Conservation (phyloP, 1,140 invertebrate species). For the Trissolcus basalis region DNA sequence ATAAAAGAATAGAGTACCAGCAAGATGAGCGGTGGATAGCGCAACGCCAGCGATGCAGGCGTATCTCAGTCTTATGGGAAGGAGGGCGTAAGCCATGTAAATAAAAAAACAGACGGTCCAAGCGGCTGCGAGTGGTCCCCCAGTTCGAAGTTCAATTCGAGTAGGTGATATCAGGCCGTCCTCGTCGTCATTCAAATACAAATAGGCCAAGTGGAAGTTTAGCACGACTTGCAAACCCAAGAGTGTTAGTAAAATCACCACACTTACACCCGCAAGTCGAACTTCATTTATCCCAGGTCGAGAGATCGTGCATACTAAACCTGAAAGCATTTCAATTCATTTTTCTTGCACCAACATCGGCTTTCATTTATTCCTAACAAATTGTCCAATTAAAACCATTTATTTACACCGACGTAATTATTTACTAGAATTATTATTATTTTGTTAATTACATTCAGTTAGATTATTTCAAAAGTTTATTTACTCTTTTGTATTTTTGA, state of each 20-base stretch:
- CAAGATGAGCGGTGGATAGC: constrained; percentile 82
- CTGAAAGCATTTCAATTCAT: constrained; percentile 73
- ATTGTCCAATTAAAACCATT: too few species aligned
- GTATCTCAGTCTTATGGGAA: constrained; percentile 88
- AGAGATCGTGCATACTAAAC: constrained; percentile 84
- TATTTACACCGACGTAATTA: too few species aligned
- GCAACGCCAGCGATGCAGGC: constrained; percentile 84
- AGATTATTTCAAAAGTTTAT: too few species aligned
- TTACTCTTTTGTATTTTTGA: too few species aligned
- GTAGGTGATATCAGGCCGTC: constrained; percentile 37
- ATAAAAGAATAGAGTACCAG: constrained; percentile 68
- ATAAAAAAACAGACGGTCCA: constrained; percentile 87
- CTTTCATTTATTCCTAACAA: neutral
- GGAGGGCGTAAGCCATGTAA: constrained; percentile 90
- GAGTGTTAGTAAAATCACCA: constrained; percentile 85
- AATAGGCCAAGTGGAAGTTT: constrained; percentile 71
- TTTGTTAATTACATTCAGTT: too few species aligned
- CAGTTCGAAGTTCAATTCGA: constrained; percentile 59
- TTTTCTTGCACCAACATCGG: neutral
- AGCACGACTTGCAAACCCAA: constrained; percentile 80
- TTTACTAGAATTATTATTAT: too few species aligned
- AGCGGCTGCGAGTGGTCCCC: constrained; percentile 77
- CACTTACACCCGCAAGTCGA: constrained; percentile 88
- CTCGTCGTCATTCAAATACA: constrained; percentile 52
- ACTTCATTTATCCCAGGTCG: constrained; percentile 91